Evolutionary conservation across 2,888 invertebrate genomes (phyloP), one percentile per base, ranked within the genome.

Genomic region (Abrostola tripartita): DNA sequence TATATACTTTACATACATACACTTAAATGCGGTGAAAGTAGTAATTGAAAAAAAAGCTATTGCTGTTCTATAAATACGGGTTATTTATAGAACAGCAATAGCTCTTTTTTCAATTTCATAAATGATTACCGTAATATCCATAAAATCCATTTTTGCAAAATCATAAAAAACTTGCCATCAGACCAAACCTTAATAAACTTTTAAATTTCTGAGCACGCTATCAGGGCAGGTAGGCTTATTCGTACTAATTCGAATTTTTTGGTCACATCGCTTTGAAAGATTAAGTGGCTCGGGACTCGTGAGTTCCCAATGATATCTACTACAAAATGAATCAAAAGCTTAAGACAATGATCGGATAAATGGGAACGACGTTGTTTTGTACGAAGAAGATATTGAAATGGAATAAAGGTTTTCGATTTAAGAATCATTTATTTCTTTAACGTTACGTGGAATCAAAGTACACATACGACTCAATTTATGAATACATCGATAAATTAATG

Each of bases 321-420:
- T 65, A 51, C 52, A 68, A 61, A 76, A 67, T 64, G 55, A 62
- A 77, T 78, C 66, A 73, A 67, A 70, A 52, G 67, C 59, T 78
- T 65, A 64, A 44, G 56, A 38, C 57, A 47, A 53, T 61, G 44
- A 61, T 53, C 42, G 42, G 51, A 59, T 65, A 61, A 65, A 37
- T 5, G 8, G 37, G 12, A 52, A 47, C 5, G 38, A 61, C 35
- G 12, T 36, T 65, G 38, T 52, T 44, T 58, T 53, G 61, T 57
- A 49, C 49, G 37, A n/a, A 9, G 37, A 52, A 35, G 41, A 52
- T 60, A 61, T 61, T 64, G 51, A 51, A 44, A 68, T 52, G 51
- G 24, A 35, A 11, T 41, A 12, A 51, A 38, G 14, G 12, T 8
- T 1, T 11, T 41, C 6, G n/a, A 53, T 55, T 50, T 14, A 47